A percentile compares a stretch with the other conserved stretches of the same genome.
Conservation (phyloP, 1,140 invertebrate species). For the Drosophila fuyamai region DNA sequence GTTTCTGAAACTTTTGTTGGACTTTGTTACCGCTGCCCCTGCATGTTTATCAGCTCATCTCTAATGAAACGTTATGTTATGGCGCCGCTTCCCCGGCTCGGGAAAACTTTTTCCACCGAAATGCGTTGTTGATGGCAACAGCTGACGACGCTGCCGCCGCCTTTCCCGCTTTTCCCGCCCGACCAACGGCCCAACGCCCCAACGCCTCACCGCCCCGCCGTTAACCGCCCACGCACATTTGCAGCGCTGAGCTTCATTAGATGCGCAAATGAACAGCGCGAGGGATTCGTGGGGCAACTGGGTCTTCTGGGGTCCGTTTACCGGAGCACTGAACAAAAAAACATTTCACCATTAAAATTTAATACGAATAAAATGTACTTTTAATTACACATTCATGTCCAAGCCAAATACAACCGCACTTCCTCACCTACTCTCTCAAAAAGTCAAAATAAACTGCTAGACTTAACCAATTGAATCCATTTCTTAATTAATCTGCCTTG, state of each 20-base stretch:
- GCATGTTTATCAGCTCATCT: constrained; percentile 77
- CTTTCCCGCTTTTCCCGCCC: constrained; percentile 12
- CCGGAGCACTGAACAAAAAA: background rate
- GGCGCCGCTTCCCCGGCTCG: constrained; percentile 20
- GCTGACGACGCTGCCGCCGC: constrained; percentile 18
- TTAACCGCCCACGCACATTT: constrained; percentile 78
- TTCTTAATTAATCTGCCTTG: too few species aligned
- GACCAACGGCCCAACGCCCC: constrained; percentile 19
- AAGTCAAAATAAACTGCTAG: too few species aligned
- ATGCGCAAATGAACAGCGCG: constrained; percentile 71
- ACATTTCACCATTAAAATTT: too few species aligned
- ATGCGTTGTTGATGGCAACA: constrained; percentile 35
- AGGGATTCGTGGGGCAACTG: constrained; percentile 1
- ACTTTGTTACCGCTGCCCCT: constrained; percentile 31
- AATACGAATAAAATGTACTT: too few species aligned
- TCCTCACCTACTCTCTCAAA: too few species aligned
- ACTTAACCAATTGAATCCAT: too few species aligned
- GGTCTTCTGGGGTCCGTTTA: background rate
- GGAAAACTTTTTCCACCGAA: constrained; percentile 62
- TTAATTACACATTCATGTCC: too few species aligned
- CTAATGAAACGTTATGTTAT: constrained; percentile 80
- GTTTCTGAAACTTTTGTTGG: constrained; percentile 28
- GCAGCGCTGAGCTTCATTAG: constrained; percentile 73
- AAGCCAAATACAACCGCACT: too few species aligned
- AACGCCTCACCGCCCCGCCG: constrained; percentile 18